Evolutionary conservation across 2,888 invertebrate species (phyloP).

Genomic region (Platycnemis pennipes): DNA sequence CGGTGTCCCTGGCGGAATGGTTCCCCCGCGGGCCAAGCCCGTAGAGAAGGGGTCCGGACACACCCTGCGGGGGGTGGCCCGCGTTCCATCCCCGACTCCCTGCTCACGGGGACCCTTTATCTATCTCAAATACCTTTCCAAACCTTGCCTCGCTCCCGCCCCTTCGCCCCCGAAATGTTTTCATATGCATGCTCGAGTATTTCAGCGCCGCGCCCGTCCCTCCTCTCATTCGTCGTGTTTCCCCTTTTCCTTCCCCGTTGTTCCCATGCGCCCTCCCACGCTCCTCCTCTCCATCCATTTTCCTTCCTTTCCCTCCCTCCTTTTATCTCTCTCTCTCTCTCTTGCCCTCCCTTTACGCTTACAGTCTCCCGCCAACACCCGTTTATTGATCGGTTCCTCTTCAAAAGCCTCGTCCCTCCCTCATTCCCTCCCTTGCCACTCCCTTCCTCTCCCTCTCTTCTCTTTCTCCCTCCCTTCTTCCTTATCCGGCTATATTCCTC

Average conservation of each 20-base stretch:
- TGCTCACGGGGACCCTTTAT: not conserved
- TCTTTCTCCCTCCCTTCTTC: not conserved
- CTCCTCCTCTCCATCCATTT: not conserved
- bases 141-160: not conserved
- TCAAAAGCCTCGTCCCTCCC: not conserved
- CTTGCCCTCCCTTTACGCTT: not conserved
- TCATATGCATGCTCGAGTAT: conserved; percentile 19
- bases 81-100: not conserved
- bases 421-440: not conserved
- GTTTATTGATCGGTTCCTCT: conserved; percentile 18
- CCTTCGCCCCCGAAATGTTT: not conserved
- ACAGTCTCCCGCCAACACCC: conserved; percentile 1
- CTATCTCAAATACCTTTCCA: not conserved
- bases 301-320: not conserved
- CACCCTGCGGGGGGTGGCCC: not conserved
- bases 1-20: not conserved
- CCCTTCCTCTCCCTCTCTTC: not conserved
- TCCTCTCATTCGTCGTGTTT: not conserved
- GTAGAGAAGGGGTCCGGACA: not conserved
- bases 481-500: not conserved
- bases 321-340: not conserved
- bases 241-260: not conserved
- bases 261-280: not conserved
- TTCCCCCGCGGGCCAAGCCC: not conserved
- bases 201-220: not conserved